Evolutionary conservation across 1,140 invertebrate species (phyloP), one percentile per base, ranked within the genome.

Genomic region (Diprion similis): DNA sequence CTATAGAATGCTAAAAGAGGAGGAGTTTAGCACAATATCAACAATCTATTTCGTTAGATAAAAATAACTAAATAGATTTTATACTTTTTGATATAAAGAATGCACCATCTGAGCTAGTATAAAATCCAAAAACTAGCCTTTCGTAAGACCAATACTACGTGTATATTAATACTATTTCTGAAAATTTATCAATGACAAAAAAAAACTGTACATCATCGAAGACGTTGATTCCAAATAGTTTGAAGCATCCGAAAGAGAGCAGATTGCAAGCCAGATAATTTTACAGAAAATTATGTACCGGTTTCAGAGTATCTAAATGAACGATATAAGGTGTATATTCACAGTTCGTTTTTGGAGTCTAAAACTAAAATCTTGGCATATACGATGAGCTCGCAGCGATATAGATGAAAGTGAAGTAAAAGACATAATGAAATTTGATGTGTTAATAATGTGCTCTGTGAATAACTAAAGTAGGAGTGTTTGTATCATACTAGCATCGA

Each of bases 1-100:
- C 47, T 71, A 51, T 66, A 65, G 48, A 71, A 71, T 71, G 7
- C 64, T 24, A 19, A 17, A 65, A 71, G 24, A 65, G 18, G 10
- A 3, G 7, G 48, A 65, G 51, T 65, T 10, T 18, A 71, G 46
- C 48, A 37, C 47, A 71, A 71, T 64, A 71, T 71, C 51, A 51
- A 51, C 37, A 18, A 71, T 66, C 8, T 18, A 70, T 37, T 71
- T 64, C 48, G 10, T 18, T 8, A 71, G 67, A 46, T 11, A 70
- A 64, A 64, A 64, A 64, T 3, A 64, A 64, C 1, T 3, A 15
- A 15, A 1, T 17, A 7, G 7, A 3, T 64, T 17, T 64, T 17
- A 15, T 1, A 64, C 1, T 15, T 4, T 3, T 15, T 64, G 59
- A 64, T 15, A 17, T 2, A 17, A 11, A 13, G 15, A 19, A 17